phyloP scores from a whole-genome alignment of 2,888 invertebrate genomes.

The Congeria kusceri region DNA sequence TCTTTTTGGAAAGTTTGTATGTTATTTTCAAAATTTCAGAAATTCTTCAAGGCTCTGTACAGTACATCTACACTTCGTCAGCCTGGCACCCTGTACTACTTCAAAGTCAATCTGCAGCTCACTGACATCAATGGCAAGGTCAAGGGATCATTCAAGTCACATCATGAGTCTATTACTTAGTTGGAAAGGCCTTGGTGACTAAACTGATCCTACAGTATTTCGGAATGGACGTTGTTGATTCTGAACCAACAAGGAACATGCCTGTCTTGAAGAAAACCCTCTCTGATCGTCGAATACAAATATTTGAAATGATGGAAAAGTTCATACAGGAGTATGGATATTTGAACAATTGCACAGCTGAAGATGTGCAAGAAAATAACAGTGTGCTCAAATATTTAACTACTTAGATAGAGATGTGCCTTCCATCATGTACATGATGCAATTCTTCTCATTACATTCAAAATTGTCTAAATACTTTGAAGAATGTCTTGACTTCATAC shows the following conservation, averaged over 20 bases:
- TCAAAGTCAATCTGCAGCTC: slow-evolving; percentile 11
- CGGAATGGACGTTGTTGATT: slow-evolving; percentile 88
- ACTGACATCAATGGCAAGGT: slow-evolving; percentile 18
- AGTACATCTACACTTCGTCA: slow-evolving; percentile 7
- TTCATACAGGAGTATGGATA: no score
- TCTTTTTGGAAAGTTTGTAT: no score
- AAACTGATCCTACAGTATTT: slow-evolving; percentile 89
- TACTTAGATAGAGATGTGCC: neutral
- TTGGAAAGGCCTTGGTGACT: slow-evolving; percentile 87
- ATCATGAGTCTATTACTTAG: slow-evolving; percentile 7
- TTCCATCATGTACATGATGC: slow-evolving; percentile 13
- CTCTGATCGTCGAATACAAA: no score
- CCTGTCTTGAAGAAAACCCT: neutral
- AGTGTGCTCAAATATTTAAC: no score
- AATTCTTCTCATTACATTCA: slow-evolving; percentile 47
- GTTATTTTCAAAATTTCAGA: no score
- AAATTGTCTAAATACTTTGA: slow-evolving; percentile 39
- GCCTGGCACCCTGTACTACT: slow-evolving; percentile 23
- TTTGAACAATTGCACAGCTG: no score
- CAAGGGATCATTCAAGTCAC: slow-evolving; percentile 15
- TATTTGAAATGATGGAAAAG: no score
- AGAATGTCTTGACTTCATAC: slow-evolving; percentile 38
- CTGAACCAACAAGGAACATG: slow-evolving; percentile 88
- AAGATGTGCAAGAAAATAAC: no score
- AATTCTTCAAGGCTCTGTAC: slow-evolving; percentile 31